Evolutionary conservation across 2,888 invertebrate genomes (phyloP), one percentile per base, ranked within the genome.

Genomic region (Periphyllus acericola): DNA sequence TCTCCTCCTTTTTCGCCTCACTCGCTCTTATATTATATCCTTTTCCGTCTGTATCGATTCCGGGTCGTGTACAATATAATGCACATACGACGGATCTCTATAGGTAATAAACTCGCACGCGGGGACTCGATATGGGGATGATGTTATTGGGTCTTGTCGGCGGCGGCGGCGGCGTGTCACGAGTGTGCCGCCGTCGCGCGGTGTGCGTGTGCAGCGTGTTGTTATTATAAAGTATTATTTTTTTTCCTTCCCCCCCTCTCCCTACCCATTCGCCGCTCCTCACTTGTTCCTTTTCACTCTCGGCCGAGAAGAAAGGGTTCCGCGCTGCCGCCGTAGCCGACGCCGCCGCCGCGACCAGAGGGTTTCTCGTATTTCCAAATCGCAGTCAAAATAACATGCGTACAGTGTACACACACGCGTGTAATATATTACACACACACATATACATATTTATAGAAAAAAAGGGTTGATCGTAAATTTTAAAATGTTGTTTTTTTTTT

Each of bases 381-480:
- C 82, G 82, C 71, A 82, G 82, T 82, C 82, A 82, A 82, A 82
- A 82, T 82, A 82, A 71, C 71, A 81, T 11, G 40, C 29, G 68
- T 40, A 40, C 14, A 80, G n/a, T 40, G 36, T 66, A 66, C 66
- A 29, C 21, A 32, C 40, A 46, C 36, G 40, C 36, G 40, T 36
- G 46, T 68, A 46, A 66, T 81, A 68, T 68, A 40, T 80, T 21
- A 71, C 17, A 68, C n/a, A 25, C 80, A n/a, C n/a, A 36, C 19
- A 66, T 66, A 40, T 68, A 34, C 36, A n/a, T 68, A 29, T 21
- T 29, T 40, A 40, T 21, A 32, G 1, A 32, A 81, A 32, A 81
- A 74, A 82, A 82, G 82, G 82, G 82, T 82, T 71, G 82, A 71
- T 82, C 82, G 46, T 82, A 82, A 82, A 82, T 82, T 82, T 82